These are phyloP conservation scores for Platanista minor DNA, from an alignment of 2,113 vertebrate genomes.

Conservation along the genomic window DNA sequence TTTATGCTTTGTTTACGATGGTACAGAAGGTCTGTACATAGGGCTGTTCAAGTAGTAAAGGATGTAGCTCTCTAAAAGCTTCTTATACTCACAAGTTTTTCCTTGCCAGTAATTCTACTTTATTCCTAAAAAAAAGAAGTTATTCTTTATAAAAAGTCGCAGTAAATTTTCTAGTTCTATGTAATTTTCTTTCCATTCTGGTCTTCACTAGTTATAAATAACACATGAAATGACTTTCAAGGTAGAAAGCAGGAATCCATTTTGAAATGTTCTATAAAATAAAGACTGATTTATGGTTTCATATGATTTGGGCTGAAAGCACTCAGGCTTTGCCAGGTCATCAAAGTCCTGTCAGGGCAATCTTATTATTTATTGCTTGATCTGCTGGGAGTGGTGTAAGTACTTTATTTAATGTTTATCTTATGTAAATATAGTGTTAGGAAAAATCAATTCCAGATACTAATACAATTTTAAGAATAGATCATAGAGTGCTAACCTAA, in stretches of 20 bases:
- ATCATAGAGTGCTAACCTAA: constrained; percentile 40
- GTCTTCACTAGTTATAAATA: constrained; percentile 88
- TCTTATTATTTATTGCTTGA: constrained; percentile 88
- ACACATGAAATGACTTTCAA: constrained; percentile 90
- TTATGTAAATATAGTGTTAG: constrained; percentile 84
- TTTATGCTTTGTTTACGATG: not conserved
- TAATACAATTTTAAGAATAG: constrained; percentile 68
- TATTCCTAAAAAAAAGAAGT: constrained; percentile 75
- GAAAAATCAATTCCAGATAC: constrained; percentile 80
- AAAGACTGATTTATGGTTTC: constrained; percentile 90
- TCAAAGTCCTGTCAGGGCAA: constrained; percentile 87
- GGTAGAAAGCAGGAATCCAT: constrained; percentile 88
- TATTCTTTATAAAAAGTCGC: constrained; percentile 81
- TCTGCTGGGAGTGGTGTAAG: constrained; percentile 81
- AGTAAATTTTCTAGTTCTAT: constrained; percentile 83
- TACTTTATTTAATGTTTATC: constrained; percentile 88
- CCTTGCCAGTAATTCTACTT: constrained; percentile 71
- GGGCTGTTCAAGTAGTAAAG: constrained; percentile 42
- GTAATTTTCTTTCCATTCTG: constrained; percentile 83
- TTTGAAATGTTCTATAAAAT: constrained; percentile 90
- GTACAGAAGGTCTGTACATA: not conserved
- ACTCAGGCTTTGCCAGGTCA: constrained; percentile 87
- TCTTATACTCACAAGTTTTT: constrained; percentile 66
- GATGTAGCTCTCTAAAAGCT: constrained; percentile 60
- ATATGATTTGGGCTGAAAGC: constrained; percentile 89